Percentiles rank a stretch among this genome's conserved stretches.
Evolutionary conservation across 2,888 invertebrate genomes (phyloP).

Genomic region (Pheosia gnoma): DNA sequence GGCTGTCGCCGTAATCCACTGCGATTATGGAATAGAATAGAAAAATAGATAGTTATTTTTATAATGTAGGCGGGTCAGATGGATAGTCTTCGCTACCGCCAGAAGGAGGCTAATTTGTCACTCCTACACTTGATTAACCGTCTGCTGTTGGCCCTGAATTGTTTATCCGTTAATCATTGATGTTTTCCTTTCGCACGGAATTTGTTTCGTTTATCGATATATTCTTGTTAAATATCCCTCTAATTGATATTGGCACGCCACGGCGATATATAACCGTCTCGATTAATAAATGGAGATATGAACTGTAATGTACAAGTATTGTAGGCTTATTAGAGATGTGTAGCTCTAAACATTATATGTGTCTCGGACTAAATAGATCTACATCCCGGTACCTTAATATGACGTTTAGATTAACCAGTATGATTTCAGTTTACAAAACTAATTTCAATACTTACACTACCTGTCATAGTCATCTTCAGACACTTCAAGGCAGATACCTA

Average conservation of each 20-base stretch:
- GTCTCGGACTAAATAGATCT: background rate
- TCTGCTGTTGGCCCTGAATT: slow-evolving; percentile 46
- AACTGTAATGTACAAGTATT: background rate
- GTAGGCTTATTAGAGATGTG: background rate
- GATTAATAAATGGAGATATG: slow-evolving; percentile 2
- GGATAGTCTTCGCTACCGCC: slow-evolving; percentile 19
- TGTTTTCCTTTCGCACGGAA: slow-evolving; percentile 19
- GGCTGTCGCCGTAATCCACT: slow-evolving; percentile 14
- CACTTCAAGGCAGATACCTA: too few relatives aligned
- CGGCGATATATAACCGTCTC: slow-evolving; percentile 1
- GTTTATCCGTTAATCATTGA: slow-evolving; percentile 41
- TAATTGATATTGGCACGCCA: slow-evolving; percentile 25
- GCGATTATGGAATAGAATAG: slow-evolving; percentile 15
- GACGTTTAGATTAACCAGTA: too few relatives aligned
- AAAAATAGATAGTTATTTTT: slow-evolving; percentile 26
- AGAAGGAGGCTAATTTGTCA: slow-evolving; percentile 57
- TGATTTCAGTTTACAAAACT: too few relatives aligned
- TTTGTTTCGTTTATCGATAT: slow-evolving; percentile 20
- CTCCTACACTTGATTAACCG: slow-evolving; percentile 57
- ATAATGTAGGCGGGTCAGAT: slow-evolving; percentile 15
- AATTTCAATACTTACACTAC: too few relatives aligned
- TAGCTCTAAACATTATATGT: background rate
- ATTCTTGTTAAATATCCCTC: slow-evolving; percentile 25
- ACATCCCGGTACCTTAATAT: too few relatives aligned
- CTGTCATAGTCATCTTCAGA: too few relatives aligned